Evolutionary conservation across 2,113 vertebrate genomes (phyloP).

Genomic region (Delphinapterus leucas): DNA sequence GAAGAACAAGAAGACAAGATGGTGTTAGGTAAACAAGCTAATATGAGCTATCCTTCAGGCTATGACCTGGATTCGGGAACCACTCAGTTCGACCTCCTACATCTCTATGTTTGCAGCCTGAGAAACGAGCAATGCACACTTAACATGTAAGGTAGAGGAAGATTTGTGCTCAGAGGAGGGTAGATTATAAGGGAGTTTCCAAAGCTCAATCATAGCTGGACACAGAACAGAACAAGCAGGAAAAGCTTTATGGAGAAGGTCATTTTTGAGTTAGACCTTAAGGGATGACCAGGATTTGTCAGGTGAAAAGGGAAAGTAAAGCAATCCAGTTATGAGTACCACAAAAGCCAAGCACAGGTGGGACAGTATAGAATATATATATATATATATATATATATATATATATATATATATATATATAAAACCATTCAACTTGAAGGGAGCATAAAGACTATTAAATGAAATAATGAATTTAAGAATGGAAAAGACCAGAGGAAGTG

Average conservation of each 20-base stretch:
- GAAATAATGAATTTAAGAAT: not conserved
- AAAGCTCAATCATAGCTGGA: not conserved
- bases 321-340: not conserved
- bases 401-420: no score
- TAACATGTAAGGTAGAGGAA: not conserved
- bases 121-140: not conserved
- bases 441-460: not conserved
- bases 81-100: not conserved
- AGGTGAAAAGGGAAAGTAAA: not conserved
- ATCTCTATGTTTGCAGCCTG: not conserved
- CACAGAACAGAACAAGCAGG: not conserved
- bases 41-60: not conserved
- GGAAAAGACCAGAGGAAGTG: not conserved
- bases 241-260: not conserved
- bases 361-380: not conserved
- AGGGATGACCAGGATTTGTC: not conserved
- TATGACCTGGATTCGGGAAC: not conserved
- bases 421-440: not conserved
- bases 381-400: not conserved
- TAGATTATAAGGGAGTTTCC: not conserved
- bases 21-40: not conserved
- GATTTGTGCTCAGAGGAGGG: not conserved
- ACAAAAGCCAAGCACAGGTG: not conserved
- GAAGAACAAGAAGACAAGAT: not conserved
- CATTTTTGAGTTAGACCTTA: not conserved